Conservation (phyloP, 2,888 invertebrate species). For the Drosophila basisetae region DNA sequence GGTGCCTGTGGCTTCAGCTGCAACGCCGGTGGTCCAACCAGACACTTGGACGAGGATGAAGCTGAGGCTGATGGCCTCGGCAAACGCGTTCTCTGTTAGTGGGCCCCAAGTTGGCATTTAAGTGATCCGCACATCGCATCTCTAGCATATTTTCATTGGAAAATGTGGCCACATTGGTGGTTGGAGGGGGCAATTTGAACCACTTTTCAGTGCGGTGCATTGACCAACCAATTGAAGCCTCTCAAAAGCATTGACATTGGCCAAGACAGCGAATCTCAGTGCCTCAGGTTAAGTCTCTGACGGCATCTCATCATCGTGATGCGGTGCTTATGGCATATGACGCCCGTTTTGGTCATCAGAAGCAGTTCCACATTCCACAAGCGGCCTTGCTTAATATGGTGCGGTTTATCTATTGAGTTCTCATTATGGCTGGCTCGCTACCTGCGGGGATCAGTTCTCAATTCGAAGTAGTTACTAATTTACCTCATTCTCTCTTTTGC, state of each 20-base stretch:
- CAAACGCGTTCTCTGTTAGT: slow-evolving; percentile 61
- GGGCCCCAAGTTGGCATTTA: slow-evolving; percentile 39
- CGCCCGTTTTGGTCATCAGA: slow-evolving; percentile 42
- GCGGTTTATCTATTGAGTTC: slow-evolving; percentile 22
- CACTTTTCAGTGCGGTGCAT: slow-evolving; percentile 64
- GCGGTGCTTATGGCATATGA: slow-evolving; percentile 49
- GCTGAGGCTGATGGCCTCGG: slow-evolving; percentile 39
- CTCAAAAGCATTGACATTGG: slow-evolving; percentile 65
- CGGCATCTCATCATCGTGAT: slow-evolving; percentile 36
- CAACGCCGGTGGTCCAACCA: slow-evolving; percentile 69
- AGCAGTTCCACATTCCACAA: slow-evolving; percentile 60
- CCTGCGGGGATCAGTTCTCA: slow-evolving; percentile 31
- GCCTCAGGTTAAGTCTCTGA: slow-evolving; percentile 9
- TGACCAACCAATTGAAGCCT: slow-evolving; percentile 74
- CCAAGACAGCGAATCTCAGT: slow-evolving; percentile 4
- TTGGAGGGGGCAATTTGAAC: slow-evolving; percentile 47
- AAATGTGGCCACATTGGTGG: slow-evolving; percentile 36
- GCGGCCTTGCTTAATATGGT: slow-evolving; percentile 69
- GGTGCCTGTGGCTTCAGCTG: slow-evolving; percentile 52
- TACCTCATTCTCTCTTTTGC: slow-evolving; percentile 20
- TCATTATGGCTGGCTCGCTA: slow-evolving; percentile 16
- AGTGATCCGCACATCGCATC: slow-evolving; percentile 44
- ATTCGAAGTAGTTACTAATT: slow-evolving; percentile 36
- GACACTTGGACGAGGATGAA: slow-evolving; percentile 59
- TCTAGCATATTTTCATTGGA: slow-evolving; percentile 74